These are phyloP conservation scores for Yoshiicerus persimilis DNA, from an alignment of 1,140 invertebrate species.

Conservation along the genomic window DNA sequence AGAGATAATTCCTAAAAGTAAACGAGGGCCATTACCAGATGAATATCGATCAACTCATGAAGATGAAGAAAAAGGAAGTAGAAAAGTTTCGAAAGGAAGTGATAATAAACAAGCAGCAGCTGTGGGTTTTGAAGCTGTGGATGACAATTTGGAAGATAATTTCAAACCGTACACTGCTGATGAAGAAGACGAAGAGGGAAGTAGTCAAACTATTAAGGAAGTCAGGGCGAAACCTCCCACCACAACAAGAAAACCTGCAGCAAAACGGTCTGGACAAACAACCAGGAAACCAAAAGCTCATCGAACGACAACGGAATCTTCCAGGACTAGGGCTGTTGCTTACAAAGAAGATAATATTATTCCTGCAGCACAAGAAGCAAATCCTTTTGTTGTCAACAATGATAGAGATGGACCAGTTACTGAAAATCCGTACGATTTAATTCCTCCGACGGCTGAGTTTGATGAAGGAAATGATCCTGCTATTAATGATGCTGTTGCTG, in stretches of 20 bases:
- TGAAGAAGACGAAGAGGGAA: neutral
- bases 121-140: neutral
- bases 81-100: neutral
- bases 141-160: neutral
- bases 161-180: neutral
- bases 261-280: neutral
- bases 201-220: conserved; percentile 33
- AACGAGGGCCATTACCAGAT: neutral
- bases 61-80: neutral
- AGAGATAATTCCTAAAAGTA: conserved; percentile 23
- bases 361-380: neutral
- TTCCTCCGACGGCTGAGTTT: neutral
- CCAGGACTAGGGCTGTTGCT: neutral
- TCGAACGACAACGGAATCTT: neutral
- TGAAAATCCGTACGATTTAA: neutral
- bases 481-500: neutral
- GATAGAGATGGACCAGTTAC: neutral
- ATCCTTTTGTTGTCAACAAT: neutral
- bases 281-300: neutral
- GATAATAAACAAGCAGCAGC: neutral
- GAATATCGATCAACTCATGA: neutral
- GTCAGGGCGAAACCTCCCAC: neutral
- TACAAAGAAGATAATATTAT: neutral
- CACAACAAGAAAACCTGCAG: neutral
- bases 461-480: neutral